Base-by-base conservation (phyloP, 1,140 invertebrate genomes). In the Linepithema humile region DNA sequence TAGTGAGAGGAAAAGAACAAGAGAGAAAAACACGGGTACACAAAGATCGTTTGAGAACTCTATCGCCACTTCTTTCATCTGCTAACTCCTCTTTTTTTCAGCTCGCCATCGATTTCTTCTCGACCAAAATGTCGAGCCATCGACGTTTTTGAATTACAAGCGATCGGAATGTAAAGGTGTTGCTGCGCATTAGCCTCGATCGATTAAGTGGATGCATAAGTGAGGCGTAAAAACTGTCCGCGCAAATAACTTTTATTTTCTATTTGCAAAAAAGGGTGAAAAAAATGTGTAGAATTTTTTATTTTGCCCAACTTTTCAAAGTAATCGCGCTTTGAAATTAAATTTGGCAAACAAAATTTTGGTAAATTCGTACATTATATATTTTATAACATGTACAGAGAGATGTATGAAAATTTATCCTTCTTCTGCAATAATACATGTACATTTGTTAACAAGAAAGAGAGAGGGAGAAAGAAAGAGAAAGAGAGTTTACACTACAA, bases 11-110 rank as follows among this genome's bases (percentile, higher is more conserved):
- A 73, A 72, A 57, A 48, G 82, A 70, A 57, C 53, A 70, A 86
- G 84, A 74, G 65, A 82, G 23, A 80, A 40, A 83, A 55, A 60
- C 17, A 78, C n/a, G 35, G 84, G 6, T 67, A 69, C 43, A 9
- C 38, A 43, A 7, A 74, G 29, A 70, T n/a, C 57, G 4, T 74
- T 45, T 53, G 4, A 72, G 7, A 65, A 67, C 4, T 20, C 2
- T 15, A 29, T 29, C 43, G 43, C 20, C 20, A 9, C 4, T 38
- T 7, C 9, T 57, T n/a, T 70, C 23, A 23, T 40, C 20, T 35
- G 20, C n/a, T 0, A 29, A 20, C 1, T 2, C 1, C 40, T 20
- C 40, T 45, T 2, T 48, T 23, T 50, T 15, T 55, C 32, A 12
- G 29, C 6, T 77, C 15, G n/a, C 29, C 38, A 72, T 55, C 38